Base-by-base conservation (phyloP, 2,113 vertebrate species). In the Balaeniceps rex region DNA sequence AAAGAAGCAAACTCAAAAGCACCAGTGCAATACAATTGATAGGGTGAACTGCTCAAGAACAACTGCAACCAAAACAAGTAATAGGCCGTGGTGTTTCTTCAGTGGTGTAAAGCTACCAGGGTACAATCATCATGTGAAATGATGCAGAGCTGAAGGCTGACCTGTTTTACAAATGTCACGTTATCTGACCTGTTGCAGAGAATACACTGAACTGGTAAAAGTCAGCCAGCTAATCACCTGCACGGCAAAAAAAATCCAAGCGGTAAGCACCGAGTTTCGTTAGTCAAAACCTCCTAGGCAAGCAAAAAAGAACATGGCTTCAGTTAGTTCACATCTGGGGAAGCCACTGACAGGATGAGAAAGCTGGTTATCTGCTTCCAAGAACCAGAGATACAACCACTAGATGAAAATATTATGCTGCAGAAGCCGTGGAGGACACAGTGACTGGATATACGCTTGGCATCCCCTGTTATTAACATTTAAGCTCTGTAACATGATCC, bases 21-120 rank as follows among this genome's bases (percentile, higher is more conserved):
- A 26, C 34, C 29, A 38, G 8, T 5, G 4, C 26, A 6, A 63
- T 11, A 11, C 8, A 36, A 1, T 1, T 31, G 9, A 13, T 0
- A 6, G 19, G 60, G 72, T 38, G 64, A 69, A 36, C 6, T 83
- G 87, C 95, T 60, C 75, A 76, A 86, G 88, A 60, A 9, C 60
- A 84, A 52, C 25, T 6, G 65, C 17, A 10, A n/a, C 31, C 66
- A 33, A 12, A 11, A 4, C 2, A 4, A 34, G 0, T 6, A 55
- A 54, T 11, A 81, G 84, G 58, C 40, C 29, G 2, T 0, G 10
- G 42, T 55, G 87, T 42, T 83, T 51, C 84, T 80, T 31, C 49
- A 26, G 58, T 0, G 22, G 14, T 31, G 14, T 3, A 11, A 12
- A 75, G 31, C 15, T 58, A 3, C 34, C 55, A 40, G 81, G 36